Base-by-base conservation (phyloP, 2,797 vertebrate genomes). In the Sandelia bainsii region DNA sequence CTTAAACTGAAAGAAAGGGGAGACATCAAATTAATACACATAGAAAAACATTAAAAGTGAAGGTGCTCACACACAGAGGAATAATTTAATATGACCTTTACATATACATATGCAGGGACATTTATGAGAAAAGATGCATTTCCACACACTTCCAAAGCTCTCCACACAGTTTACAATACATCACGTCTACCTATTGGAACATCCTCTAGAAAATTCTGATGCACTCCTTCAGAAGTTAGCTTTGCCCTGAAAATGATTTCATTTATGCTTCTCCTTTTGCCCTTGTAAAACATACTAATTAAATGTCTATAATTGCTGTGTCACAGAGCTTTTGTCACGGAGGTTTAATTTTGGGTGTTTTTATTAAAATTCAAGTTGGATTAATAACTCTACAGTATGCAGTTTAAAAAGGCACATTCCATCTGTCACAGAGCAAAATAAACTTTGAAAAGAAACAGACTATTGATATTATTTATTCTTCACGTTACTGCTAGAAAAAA, bases 241-340 rank as follows among this genome's bases (percentile, higher is more conserved):
- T 49, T 60, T 19, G 37, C 29, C 6, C 49, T 40, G 29, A 53
- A 66, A 40, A 69, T 29, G 1, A 46, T 37, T 77, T 40, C 3
- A 52, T 57, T 74, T 20, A 40, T 46, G 34, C 40, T 37, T 71
- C 37, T 67, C 17, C 46, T 45, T 74, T 51, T 61, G 69, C 49
- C 63, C 49, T 74, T 44, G 29, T 25, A 51, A 17, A 8, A 63
- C 40, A 5, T 5, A 16, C 17, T 27, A 50, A 62, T 50, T 58
- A 69, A 80, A n/a, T 62, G 20, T 19, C 48, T 53, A 20, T 64
- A 58, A 62, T 51, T 51, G 29, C 40, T 37, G 50, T 32, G 29
- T 49, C 16, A 52, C 10, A 25, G 23, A 53, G 49, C n/a, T 25
- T 32, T 32, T 32, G 29, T 32, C 29, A 6, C 6, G 29, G 29